Percentiles rank a stretch among this genome's conserved stretches.
These are phyloP conservation scores for Paraplagusia blochii DNA, from an alignment of 2,113 vertebrate species.

Conservation along the genomic window DNA sequence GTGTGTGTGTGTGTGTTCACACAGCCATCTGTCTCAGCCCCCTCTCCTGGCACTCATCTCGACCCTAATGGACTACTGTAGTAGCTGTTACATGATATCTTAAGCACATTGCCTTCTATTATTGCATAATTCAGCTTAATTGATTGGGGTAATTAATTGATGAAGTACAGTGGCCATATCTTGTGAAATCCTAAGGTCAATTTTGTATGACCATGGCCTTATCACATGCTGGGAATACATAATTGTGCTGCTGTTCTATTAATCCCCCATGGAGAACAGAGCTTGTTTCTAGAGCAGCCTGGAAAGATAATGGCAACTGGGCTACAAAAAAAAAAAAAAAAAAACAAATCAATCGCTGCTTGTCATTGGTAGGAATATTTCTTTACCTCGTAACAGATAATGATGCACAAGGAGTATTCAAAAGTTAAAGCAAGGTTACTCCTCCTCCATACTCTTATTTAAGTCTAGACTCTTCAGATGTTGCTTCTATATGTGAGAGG, in stretches of 20 bases:
- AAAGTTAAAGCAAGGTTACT: too few species aligned
- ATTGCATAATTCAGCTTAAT: conserved; percentile 47
- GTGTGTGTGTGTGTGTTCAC: conserved; percentile 32
- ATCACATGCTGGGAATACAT: conserved; percentile 31
- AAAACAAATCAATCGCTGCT: conserved; percentile 41
- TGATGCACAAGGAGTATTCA: too few species aligned
- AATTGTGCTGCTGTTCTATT: conserved; percentile 45
- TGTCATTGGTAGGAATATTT: background rate
- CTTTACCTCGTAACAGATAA: background rate
- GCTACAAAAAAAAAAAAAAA: conserved; percentile 33
- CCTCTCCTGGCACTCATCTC: conserved; percentile 22
- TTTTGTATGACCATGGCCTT: conserved; percentile 47
- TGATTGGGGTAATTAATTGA: conserved; percentile 56
- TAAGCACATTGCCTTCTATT: conserved; percentile 40
- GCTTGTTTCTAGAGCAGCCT: conserved; percentile 27
- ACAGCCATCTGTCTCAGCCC: conserved; percentile 48
- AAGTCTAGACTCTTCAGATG: too few species aligned
- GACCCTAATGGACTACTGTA: conserved; percentile 38
- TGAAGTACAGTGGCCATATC: conserved; percentile 31
- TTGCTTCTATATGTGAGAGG: too few species aligned
- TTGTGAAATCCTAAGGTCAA: conserved; percentile 40
- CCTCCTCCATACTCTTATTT: too few species aligned
- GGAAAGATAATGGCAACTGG: conserved; percentile 47
- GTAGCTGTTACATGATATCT: conserved; percentile 34
- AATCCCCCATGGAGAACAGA: conserved; percentile 27